Conservation (phyloP, 2,888 invertebrate genomes). For the Nemotelus pantherinus region DNA sequence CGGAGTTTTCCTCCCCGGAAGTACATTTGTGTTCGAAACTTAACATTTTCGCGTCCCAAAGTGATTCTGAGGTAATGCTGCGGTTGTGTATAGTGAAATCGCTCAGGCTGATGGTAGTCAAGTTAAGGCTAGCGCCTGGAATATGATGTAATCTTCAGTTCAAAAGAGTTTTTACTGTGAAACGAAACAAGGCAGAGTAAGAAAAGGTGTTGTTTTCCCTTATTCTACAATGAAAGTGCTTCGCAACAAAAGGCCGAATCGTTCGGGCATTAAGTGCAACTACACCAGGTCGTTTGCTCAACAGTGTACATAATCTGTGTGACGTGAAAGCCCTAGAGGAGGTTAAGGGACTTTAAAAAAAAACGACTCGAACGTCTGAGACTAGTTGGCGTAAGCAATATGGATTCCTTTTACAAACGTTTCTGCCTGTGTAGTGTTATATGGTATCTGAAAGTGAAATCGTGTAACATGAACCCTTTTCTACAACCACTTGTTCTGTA, state of each 20-base stretch:
- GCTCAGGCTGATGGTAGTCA: background rate
- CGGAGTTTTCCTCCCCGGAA: background rate
- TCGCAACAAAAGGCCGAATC: conserved; percentile 28
- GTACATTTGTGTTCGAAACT: background rate
- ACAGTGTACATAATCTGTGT: background rate
- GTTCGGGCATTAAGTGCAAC: conserved; percentile 32
- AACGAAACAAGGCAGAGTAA: conserved; percentile 10
- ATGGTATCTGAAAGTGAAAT: conserved; percentile 45
- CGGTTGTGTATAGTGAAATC: background rate
- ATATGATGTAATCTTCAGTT: conserved; percentile 17
- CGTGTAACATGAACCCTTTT: conserved; percentile 43
- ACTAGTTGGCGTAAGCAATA: conserved; percentile 35
- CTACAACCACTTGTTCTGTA: conserved; percentile 33
- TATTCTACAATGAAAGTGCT: conserved; percentile 24
- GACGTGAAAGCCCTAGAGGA: conserved; percentile 20
- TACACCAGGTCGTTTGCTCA: background rate
- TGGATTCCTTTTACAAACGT: conserved; percentile 41
- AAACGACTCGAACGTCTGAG: conserved; percentile 21
- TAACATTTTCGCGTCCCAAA: conserved; percentile 6
- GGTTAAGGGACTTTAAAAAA: conserved; percentile 33
- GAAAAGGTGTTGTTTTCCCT: background rate
- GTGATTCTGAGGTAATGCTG: background rate
- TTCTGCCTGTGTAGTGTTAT: conserved; percentile 44
- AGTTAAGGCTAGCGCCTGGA: conserved; percentile 6
- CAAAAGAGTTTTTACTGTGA: background rate